These are phyloP conservation scores for Tretioscincus oriximinensis DNA, from an alignment of 2,113 vertebrate genomes.

Conservation along the genomic window DNA sequence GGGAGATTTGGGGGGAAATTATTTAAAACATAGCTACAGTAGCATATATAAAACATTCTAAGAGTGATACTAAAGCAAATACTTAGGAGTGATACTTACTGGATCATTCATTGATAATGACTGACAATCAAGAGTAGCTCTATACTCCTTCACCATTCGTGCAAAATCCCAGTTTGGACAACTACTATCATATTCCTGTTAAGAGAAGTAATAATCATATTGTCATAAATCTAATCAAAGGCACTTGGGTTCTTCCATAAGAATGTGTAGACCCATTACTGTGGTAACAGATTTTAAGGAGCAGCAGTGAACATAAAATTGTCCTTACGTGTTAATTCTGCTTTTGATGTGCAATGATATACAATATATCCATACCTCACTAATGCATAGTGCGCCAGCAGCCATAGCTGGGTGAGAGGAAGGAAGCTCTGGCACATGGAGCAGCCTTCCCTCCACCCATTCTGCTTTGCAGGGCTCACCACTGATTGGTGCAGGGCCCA, in stretches of 20 bases:
- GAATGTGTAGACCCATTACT: neutral
- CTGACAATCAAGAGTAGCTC: conserved; percentile 81
- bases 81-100: conserved; percentile 69
- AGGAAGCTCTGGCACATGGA: too few relatives aligned
- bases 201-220: conserved; percentile 13
- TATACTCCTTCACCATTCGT: conserved; percentile 90
- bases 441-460: too few relatives aligned
- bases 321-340: neutral
- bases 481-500: too few relatives aligned
- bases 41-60: neutral
- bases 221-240: neutral
- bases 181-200: conserved; percentile 81
- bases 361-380: too few relatives aligned
- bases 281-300: neutral
- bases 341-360: neutral
- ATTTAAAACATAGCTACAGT: neutral
- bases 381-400: too few relatives aligned
- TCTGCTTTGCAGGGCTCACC: too few relatives aligned
- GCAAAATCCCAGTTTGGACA: conserved; percentile 92
- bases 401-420: too few relatives aligned
- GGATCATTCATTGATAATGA: conserved; percentile 77
- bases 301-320: neutral
- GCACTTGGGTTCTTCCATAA: neutral
- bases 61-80: neutral
- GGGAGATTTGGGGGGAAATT: too few relatives aligned